Evolutionary conservation across 2,113 vertebrate species (phyloP).

Genomic region (Pan troglodytes): DNA sequence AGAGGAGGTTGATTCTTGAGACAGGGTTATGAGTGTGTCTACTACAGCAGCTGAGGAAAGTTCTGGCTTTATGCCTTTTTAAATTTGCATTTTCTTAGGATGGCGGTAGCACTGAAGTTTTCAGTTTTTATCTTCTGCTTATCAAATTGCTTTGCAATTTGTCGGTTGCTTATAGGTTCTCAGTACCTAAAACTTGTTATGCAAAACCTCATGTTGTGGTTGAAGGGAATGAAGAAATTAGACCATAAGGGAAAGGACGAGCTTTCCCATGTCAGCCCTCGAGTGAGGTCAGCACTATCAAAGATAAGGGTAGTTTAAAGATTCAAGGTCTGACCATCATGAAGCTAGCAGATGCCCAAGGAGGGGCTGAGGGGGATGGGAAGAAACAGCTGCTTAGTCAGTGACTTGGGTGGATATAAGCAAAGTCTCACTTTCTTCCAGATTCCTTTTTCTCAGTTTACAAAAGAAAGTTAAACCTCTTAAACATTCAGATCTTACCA

Average conservation of each 20-base stretch:
- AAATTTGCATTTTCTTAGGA: background rate
- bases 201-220: background rate
- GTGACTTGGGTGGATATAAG: background rate
- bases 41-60: background rate
- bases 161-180: background rate
- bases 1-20: background rate
- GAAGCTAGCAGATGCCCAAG: background rate
- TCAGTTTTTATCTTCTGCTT: background rate
- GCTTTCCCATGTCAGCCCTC: background rate
- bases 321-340: background rate
- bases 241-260: background rate
- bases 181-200: background rate
- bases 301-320: background rate
- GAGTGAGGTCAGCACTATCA: background rate
- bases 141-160: background rate
- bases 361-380: background rate
- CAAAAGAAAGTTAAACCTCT: background rate
- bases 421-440: background rate
- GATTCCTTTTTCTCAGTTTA: background rate
- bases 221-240: background rate
- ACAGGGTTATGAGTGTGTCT: background rate
- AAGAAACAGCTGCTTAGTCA: background rate
- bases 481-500: background rate
- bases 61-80: background rate
- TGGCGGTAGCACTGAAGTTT: background rate